Percentiles rank a stretch among this genome's conserved stretches.
Evolutionary conservation across 2,797 vertebrate species (phyloP).

Genomic region (Peromyscus nudipes): DNA sequence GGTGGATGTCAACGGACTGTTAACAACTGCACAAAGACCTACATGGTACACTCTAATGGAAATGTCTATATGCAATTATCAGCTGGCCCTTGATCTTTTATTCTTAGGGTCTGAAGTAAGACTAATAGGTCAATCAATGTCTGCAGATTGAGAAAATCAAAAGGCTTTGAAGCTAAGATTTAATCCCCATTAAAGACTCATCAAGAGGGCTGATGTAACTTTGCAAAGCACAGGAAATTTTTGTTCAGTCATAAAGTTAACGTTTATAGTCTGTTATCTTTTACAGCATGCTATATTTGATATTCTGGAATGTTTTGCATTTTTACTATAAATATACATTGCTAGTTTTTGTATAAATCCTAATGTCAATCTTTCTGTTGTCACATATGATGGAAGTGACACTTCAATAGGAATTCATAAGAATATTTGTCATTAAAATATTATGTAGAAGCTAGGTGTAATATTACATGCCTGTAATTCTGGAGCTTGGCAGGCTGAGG

Average conservation of each 20-base stretch:
- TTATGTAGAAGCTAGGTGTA: background rate
- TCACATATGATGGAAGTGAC: background rate
- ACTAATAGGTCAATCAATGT: slow-evolving; percentile 73
- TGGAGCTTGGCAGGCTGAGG: background rate
- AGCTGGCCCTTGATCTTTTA: slow-evolving; percentile 69
- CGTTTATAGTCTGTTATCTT: slow-evolving; percentile 24
- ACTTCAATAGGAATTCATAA: background rate
- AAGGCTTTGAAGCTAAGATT: slow-evolving; percentile 67
- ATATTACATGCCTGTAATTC: background rate
- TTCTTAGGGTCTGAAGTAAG: slow-evolving; percentile 66
- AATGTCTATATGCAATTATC: slow-evolving; percentile 76
- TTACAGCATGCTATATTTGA: background rate
- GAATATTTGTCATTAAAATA: background rate
- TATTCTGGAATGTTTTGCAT: background rate
- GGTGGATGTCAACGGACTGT: slow-evolving; percentile 62
- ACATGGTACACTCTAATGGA: slow-evolving; percentile 60
- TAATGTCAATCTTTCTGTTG: background rate
- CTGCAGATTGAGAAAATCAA: slow-evolving; percentile 65
- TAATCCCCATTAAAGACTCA: slow-evolving; percentile 51
- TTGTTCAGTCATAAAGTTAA: slow-evolving; percentile 17
- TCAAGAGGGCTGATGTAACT: slow-evolving; percentile 3
- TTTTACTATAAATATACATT: background rate
- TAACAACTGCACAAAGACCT: slow-evolving; percentile 63
- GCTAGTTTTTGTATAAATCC: background rate
- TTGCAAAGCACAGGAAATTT: slow-evolving; percentile 23